Evolutionary conservation across 2,888 invertebrate genomes (phyloP).

Genomic region (Syrphus vitripennis): DNA sequence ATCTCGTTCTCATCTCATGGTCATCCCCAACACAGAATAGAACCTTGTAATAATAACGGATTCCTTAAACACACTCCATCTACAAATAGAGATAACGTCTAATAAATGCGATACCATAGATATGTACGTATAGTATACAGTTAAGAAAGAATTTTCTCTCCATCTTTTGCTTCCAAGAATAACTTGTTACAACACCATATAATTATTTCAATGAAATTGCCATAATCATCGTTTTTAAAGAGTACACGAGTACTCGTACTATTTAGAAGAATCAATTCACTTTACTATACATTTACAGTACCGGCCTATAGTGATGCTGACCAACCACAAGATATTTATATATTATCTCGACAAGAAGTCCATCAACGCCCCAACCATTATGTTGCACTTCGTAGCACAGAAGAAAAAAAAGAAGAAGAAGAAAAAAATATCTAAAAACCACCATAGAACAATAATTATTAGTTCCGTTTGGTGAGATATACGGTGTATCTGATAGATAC

Average conservation of each 20-base stretch:
- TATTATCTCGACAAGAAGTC: slow-evolving; percentile 20
- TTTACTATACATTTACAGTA: slow-evolving; percentile 28
- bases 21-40: background rate
- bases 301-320: slow-evolving; percentile 36
- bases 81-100: background rate
- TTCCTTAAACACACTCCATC: slow-evolving; percentile 23
- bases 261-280: slow-evolving; percentile 32
- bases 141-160: slow-evolving; percentile 50
- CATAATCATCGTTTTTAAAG: slow-evolving; percentile 35
- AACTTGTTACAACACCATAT: slow-evolving; percentile 49
- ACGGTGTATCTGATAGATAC: slow-evolving; percentile 49
- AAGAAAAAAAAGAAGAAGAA: slow-evolving; percentile 10
- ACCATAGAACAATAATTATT: slow-evolving; percentile 64
- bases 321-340: slow-evolving; percentile 40
- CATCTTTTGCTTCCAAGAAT: slow-evolving; percentile 48
- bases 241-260: background rate
- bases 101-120: no score
- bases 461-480: slow-evolving; percentile 69
- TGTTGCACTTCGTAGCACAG: slow-evolving; percentile 6
- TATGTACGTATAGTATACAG: no score
- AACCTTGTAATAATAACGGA: slow-evolving; percentile 24
- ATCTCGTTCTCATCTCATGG: no score
- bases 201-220: slow-evolving; percentile 65
- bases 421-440: background rate
- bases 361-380: slow-evolving; percentile 55